A percentile compares a stretch with the other conserved stretches of the same genome.
These are phyloP conservation scores for Danio jaintianensis DNA, from an alignment of 2,797 vertebrate species.

Conservation along the genomic window DNA sequence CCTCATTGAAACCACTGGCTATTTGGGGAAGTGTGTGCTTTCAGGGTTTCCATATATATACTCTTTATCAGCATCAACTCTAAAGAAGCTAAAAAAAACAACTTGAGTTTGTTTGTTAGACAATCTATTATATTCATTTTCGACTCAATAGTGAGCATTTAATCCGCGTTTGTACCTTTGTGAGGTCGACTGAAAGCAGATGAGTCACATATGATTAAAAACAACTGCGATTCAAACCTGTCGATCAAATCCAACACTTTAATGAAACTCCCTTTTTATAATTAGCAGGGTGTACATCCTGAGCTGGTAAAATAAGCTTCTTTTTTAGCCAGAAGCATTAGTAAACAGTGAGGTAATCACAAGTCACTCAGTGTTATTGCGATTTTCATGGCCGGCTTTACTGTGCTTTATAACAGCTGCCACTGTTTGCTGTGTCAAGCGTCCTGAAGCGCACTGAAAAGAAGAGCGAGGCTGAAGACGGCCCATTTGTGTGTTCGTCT, in stretches of 20 bases:
- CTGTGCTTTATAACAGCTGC: conserved; percentile 52
- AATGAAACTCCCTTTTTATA: conserved; percentile 3
- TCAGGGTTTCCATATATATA: neutral
- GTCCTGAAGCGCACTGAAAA: conserved; percentile 43
- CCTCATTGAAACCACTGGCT: conserved; percentile 26
- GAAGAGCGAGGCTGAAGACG: conserved; percentile 42
- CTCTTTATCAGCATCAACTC: neutral
- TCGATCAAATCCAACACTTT: neutral
- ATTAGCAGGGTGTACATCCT: conserved; percentile 4
- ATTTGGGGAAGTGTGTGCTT: conserved; percentile 13
- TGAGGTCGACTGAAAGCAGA: no score
- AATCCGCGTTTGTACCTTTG: neutral
- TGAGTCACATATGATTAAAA: conserved; percentile 11
- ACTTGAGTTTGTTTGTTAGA: neutral
- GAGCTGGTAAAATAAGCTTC: conserved; percentile 25
- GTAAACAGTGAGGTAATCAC: conserved; percentile 47
- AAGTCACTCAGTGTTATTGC: conserved; percentile 42
- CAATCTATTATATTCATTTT: neutral
- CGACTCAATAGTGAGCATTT: neutral
- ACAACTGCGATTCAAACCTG: neutral
- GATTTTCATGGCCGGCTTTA: conserved; percentile 24
- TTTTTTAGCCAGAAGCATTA: conserved; percentile 31
- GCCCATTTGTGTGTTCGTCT: conserved; percentile 61
- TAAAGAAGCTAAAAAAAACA: neutral
- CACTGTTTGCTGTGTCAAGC: conserved; percentile 57